phyloP scores from a whole-genome alignment of 2,113 vertebrate species.

The Meleagris gallopavo region DNA sequence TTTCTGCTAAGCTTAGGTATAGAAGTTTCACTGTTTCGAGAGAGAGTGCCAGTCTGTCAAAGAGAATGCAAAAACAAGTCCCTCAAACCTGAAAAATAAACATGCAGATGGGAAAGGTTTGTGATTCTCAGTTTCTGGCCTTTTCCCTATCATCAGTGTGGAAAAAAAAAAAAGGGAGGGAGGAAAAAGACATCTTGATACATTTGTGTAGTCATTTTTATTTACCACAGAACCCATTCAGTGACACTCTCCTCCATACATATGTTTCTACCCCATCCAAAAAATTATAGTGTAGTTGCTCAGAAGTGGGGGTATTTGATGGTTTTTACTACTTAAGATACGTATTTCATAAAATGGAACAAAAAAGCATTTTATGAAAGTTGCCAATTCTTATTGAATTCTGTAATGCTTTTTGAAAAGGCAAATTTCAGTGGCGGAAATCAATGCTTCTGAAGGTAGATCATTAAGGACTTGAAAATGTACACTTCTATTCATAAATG shows the following conservation, averaged over 20 bases:
- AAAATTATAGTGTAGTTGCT: not conserved
- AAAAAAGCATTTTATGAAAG: slow-evolving; percentile 2
- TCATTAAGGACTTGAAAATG: slow-evolving; percentile 59
- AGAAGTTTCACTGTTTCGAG: not conserved
- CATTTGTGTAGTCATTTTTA: not conserved
- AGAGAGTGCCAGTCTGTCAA: not conserved
- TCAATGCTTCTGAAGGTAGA: slow-evolving; percentile 38
- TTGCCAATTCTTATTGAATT: slow-evolving; percentile 21
- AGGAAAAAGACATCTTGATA: not conserved
- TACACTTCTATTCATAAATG: slow-evolving; percentile 53
- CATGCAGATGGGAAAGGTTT: not conserved
- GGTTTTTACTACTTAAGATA: slow-evolving; percentile 7
- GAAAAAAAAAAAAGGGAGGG: not conserved
- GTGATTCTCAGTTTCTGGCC: not conserved
- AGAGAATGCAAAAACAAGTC: not conserved
- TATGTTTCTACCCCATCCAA: not conserved
- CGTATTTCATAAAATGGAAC: not conserved
- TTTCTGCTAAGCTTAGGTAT: not conserved
- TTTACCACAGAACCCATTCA: not conserved
- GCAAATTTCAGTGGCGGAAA: slow-evolving; percentile 50
- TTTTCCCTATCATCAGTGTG: fast-evolving
- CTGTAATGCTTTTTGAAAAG: slow-evolving; percentile 24
- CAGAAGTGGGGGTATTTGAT: not conserved
- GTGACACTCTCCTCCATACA: not conserved
- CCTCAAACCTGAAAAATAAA: not conserved